Evolutionary conservation across 2,888 invertebrate species (phyloP).

Genomic region (Drosophila helvetica): DNA sequence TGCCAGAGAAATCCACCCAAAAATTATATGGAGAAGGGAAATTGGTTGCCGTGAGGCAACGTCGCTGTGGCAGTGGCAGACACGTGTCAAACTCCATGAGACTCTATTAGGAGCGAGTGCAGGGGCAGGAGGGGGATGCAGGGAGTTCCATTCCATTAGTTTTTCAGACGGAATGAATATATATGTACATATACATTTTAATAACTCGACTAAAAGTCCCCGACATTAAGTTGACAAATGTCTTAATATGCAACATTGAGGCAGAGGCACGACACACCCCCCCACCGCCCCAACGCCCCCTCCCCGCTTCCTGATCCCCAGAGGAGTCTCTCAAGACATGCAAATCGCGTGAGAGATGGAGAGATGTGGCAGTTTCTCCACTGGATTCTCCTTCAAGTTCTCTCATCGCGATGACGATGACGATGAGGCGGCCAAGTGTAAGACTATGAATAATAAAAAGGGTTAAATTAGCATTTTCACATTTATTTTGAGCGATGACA

Average conservation of each 20-base stretch:
- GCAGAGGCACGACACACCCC: neutral
- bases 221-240: constrained; percentile 71
- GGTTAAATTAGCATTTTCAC: constrained; percentile 83
- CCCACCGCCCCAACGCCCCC: neutral
- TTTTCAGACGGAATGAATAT: constrained; percentile 8
- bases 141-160: constrained; percentile 9
- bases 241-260: constrained; percentile 62
- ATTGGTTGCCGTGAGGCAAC: constrained; percentile 34
- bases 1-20: constrained; percentile 40
- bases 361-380: neutral
- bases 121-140: too few relatives aligned
- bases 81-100: constrained; percentile 26
- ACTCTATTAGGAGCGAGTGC: neutral
- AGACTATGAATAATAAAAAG: constrained; percentile 83
- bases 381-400: constrained; percentile 16
- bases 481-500: constrained; percentile 80
- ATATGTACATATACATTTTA: constrained; percentile 39
- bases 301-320: constrained; percentile 31
- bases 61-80: constrained; percentile 6
- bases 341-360: constrained; percentile 62
- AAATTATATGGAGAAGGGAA: constrained; percentile 40
- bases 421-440: constrained; percentile 64
- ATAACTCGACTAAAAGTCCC: constrained; percentile 69
- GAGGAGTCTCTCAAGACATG: constrained; percentile 71
- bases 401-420: constrained; percentile 43